A percentile compares a stretch with the other conserved stretches of the same genome.
phyloP scores from a whole-genome alignment of 1,140 invertebrate genomes.

The Drosophila sturtevanti region DNA sequence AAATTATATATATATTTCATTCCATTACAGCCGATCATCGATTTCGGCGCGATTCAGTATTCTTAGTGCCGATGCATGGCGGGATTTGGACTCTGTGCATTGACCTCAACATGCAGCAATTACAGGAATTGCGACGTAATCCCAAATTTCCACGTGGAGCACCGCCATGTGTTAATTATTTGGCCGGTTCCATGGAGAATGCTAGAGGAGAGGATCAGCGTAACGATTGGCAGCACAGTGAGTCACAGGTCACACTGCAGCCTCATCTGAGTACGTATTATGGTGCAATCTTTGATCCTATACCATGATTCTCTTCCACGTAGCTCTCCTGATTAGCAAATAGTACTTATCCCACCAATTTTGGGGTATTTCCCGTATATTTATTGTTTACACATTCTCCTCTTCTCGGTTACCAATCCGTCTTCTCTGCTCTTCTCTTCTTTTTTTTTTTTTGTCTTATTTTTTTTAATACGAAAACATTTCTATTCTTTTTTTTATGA shows the following conservation, averaged over 20 bases:
- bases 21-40: slow-evolving; percentile 65
- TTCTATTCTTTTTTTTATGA: slow-evolving; percentile 48
- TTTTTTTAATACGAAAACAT: slow-evolving; percentile 73
- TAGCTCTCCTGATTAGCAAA: slow-evolving; percentile 11
- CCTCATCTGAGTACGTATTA: slow-evolving; percentile 83
- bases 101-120: slow-evolving; percentile 88
- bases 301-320: slow-evolving; percentile 14
- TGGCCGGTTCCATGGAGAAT: slow-evolving; percentile 86
- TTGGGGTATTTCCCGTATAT: slow-evolving; percentile 28
- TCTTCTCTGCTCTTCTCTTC: slow-evolving; percentile 34
- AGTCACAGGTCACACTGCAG: slow-evolving; percentile 84
- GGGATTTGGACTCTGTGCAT: slow-evolving; percentile 94
- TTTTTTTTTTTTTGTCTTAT: slow-evolving; percentile 30
- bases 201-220: slow-evolving; percentile 87
- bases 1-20: not conserved
- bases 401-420: slow-evolving; percentile 22
- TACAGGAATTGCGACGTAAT: slow-evolving; percentile 85
- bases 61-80: slow-evolving; percentile 92
- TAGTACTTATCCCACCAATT: slow-evolving; percentile 6
- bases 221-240: slow-evolving; percentile 92
- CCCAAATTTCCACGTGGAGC: slow-evolving; percentile 87
- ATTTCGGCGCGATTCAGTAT: slow-evolving; percentile 84
- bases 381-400: slow-evolving; percentile 38
- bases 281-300: slow-evolving; percentile 64
- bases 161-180: slow-evolving; percentile 89